phyloP scores from a whole-genome alignment of 2,113 vertebrate species.

The Vombatus ursinus region DNA sequence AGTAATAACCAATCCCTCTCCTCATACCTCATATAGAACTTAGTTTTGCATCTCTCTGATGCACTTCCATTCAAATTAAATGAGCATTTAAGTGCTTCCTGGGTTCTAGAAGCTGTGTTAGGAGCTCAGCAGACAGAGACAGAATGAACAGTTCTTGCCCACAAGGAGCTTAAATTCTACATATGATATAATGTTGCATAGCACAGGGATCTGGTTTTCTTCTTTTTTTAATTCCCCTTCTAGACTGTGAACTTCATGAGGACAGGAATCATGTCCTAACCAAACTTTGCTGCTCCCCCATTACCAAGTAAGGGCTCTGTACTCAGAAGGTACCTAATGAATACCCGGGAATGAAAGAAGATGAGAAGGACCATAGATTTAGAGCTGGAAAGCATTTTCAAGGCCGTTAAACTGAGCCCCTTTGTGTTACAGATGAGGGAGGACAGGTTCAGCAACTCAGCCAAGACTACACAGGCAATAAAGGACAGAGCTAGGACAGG shows the following conservation, averaged over 20 bases:
- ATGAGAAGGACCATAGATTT: background rate
- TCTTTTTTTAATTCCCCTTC: background rate
- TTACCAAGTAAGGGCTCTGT: background rate
- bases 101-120: background rate
- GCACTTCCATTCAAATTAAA: background rate
- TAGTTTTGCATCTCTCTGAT: background rate
- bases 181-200: background rate
- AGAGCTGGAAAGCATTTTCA: background rate
- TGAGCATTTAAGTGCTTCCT: background rate
- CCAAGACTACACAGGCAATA: background rate
- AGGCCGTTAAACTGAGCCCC: background rate
- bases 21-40: background rate
- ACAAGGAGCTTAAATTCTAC: background rate
- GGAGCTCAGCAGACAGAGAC: background rate
- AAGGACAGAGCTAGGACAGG: background rate
- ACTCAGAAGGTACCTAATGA: background rate
- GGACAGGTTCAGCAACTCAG: background rate
- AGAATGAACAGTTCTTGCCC: background rate
- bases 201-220: background rate
- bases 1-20: background rate
- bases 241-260: background rate
- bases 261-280: background rate
- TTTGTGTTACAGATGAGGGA: background rate
- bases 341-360: background rate
- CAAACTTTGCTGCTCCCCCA: background rate